Evolutionary conservation across 2,113 vertebrate genomes (phyloP), one percentile per base, ranked within the genome.

Genomic region (Eptatretus burgeri): DNA sequence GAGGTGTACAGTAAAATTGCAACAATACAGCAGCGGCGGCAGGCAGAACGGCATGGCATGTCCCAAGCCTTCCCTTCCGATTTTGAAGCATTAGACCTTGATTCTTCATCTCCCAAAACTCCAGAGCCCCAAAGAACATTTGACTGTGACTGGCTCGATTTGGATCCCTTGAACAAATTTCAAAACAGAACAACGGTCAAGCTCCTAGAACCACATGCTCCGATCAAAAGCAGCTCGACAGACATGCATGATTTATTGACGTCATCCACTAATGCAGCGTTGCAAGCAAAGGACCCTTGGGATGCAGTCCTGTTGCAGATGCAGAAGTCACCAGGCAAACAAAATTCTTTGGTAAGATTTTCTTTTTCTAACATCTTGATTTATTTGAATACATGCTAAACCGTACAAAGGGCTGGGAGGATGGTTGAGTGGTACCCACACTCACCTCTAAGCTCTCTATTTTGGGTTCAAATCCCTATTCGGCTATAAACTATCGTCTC

Each of bases 61-160:
- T n/a, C n/a, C 56, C 56, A 60, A 20, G 20, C n/a, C n/a, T 60
- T 20, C 56, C 56, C 56, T 11, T 60, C 56, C 10, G 56, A 60
- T 20, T 60, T 60, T 60, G 56, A 60, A 60, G 56, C 56, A 20
- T 60, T 60, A 20, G 56, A 60, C 11, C 56, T 60, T n/a, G 20
- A 60, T 20, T 20, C 56, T 20, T n/a, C 20, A 11, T 60, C 56
- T 74, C 77, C 0, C 77, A 82, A 66, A 70, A 77, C 17, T 66
- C 78, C 1, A 68, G 69, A 49, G 76, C 73, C 66, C 78, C 81
- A 19, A 81, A 78, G 71, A 10, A 17, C 56, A 17, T n/a, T n/a
- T 17, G 76, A 79, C 69, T 83, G 94, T 19, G 86, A 93, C 51
- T 98, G 89, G 91, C 68, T 94, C 68, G 91, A 98, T 68, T 75